A percentile compares a stretch with the other conserved stretches of the same genome.
phyloP scores from a whole-genome alignment of 64 coral and sea anemone genomes.

The Cladopsammia gracilis region DNA sequence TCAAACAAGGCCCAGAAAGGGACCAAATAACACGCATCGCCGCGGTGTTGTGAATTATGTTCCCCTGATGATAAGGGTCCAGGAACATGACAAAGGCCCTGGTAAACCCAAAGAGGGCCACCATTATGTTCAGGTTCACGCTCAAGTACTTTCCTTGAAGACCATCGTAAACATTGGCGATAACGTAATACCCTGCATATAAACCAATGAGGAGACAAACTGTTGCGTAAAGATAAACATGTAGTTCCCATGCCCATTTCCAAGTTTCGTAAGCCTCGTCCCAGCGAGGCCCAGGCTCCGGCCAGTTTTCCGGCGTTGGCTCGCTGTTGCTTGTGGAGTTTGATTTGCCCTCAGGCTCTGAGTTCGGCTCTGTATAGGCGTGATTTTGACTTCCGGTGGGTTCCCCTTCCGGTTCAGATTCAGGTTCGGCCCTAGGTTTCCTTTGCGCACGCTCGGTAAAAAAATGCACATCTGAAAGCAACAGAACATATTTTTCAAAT shows the following conservation, averaged over 20 bases:
- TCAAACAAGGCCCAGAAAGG: conserved; percentile 75
- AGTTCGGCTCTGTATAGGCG: background rate
- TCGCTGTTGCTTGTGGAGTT: background rate
- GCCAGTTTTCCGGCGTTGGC: conserved; percentile 73
- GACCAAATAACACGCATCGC: conserved; percentile 79
- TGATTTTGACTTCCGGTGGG: background rate
- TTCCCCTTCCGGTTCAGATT: conserved; percentile 6
- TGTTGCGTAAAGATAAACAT: conserved; percentile 76
- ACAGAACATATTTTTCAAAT: background rate
- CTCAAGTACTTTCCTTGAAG: conserved; percentile 74
- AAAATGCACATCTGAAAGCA: background rate
- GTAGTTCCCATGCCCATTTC: conserved; percentile 77
- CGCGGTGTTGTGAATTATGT: conserved; percentile 56
- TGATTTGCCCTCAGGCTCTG: conserved; percentile 18
- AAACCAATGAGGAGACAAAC: conserved; percentile 63
- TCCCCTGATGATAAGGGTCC: conserved; percentile 88
- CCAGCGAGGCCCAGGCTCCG: conserved; percentile 83
- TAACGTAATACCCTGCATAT: conserved; percentile 75
- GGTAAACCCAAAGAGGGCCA: conserved; percentile 63
- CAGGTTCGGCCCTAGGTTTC: conserved; percentile 27
- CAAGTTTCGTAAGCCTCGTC: conserved; percentile 67
- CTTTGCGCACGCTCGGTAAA: background rate
- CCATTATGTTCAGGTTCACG: conserved; percentile 63
- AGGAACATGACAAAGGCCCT: conserved; percentile 83
- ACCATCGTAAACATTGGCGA: conserved; percentile 74